Percentiles rank a stretch among this genome's conserved stretches.
Evolutionary conservation across 2,888 invertebrate species (phyloP).

Genomic region (Troilus luridus): DNA sequence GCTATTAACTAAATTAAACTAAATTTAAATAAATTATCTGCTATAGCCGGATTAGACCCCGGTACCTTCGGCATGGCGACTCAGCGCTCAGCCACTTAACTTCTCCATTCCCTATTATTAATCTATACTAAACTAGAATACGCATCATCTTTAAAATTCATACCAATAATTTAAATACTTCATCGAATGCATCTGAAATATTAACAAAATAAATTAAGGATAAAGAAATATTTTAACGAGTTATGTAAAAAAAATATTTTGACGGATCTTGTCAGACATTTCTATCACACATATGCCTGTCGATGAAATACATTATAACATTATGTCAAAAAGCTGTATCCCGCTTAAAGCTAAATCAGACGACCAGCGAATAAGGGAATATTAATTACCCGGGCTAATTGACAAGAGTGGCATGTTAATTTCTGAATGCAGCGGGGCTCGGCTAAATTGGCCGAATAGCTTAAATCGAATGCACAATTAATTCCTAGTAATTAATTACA

Average conservation of each 20-base stretch:
- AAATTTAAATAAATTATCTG: too few species aligned
- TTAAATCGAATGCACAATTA: constrained; percentile 2
- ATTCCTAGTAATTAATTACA: background rate
- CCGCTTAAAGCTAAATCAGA: background rate
- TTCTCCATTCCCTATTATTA: too few species aligned
- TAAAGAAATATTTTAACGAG: background rate
- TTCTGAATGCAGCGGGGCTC: background rate
- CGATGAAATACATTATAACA: background rate
- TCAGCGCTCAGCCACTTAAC: too few species aligned
- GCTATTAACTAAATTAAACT: too few species aligned
- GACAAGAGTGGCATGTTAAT: constrained; percentile 10
- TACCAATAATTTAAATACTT: too few species aligned
- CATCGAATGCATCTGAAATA: too few species aligned
- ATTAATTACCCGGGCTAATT: background rate
- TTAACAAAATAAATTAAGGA: too few species aligned
- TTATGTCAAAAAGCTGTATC: background rate
- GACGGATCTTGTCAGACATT: background rate
- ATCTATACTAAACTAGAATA: too few species aligned
- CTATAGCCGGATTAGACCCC: too few species aligned
- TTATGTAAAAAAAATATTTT: background rate
- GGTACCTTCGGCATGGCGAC: too few species aligned
- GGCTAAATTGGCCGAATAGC: background rate
- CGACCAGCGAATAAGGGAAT: background rate
- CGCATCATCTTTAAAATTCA: too few species aligned
- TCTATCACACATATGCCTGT: background rate